Evolutionary conservation across 2,113 vertebrate genomes (phyloP), one percentile per base, ranked within the genome.

Genomic region (Panurus biarmicus): DNA sequence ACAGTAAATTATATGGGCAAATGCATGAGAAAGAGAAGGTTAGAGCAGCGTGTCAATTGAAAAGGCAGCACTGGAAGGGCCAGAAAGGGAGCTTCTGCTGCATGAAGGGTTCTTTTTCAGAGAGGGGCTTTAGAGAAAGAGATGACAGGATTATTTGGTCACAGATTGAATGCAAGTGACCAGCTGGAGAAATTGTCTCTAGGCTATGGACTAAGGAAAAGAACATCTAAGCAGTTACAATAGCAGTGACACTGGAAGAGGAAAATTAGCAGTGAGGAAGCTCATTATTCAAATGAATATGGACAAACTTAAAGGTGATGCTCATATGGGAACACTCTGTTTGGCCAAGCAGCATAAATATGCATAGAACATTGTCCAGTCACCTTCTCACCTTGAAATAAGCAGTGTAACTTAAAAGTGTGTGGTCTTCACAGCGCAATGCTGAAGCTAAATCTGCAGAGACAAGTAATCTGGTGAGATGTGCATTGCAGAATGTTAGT

Each of bases 391-490:
- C 75, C 67, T 42, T 72, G 74, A 76, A 85, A 50, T 45, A 60
- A 72, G 51, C 23, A 40, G 21, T 26, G 42, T 65, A 76, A 50
- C 81, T 85, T 89, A 35, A 76, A 90, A 78, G 40, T 0, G 0
- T 60, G 56, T 67, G 40, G 88, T 35, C 54, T 54, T 74, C 75
- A 50, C 40, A 58, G 50, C 2, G 8, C 25, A 67, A 26, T 50
- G 53, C 44, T 71, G 86, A 90, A 91, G 76, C 35, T 86, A 88
- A 96, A 93, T 87, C 89, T 95, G 54, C 79, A 87, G 38, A 61
- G 71, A 53, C 53, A 89, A 86, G 62, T 47, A 58, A 70, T 73
- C 65, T 71, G 92, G 64, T 57, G 88, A 93, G 85, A 44, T 45
- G 73, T 64, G 87, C 28, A 17, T 35, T 87, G 76, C 81, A 94